Base-by-base conservation (phyloP, 2,888 invertebrate genomes). In the Eilema depressum region DNA sequence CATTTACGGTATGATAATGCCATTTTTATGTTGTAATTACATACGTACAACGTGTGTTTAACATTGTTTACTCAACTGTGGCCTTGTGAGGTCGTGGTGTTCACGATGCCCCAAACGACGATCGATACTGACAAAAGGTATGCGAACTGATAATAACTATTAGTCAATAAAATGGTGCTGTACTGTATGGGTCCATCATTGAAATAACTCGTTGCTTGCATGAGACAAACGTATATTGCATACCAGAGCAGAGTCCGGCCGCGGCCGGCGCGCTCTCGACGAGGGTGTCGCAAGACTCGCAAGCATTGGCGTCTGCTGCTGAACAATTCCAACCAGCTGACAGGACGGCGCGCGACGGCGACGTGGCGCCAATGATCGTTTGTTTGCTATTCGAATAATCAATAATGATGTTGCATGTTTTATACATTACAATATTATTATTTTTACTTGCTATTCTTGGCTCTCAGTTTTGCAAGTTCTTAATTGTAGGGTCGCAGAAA, bases 241-340 rank as follows among this genome's bases (percentile, higher is more conserved):
- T 90, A 88, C 89, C 88, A 80, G 84, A 85, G 85, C 89, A 84
- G 82, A 85, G 89, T 88, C 89, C 90, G 88, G 89, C 85, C 79
- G 77, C 78, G 77, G 76, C 63, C 78, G 77, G 78, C 78, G 75
- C 30, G 47, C 14, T 53, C 28, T 41, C 80, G 71, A 75, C 77
- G 74, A 79, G 76, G 81, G 84, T 94, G 93, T 93, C 91, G 94
- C 92, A 93, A 93, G 84, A 94, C 93, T 93, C 90, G 94, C 91
- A 93, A 93, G 81, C 86, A 81, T 83, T 89, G 90, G 90, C 91
- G 92, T 89, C 90, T 87, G 88, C 87, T 89, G 85, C 87, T 89
- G 85, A 86, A 83, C 83, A 87, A 90, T 92, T 91, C 86, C 85
- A 89, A 89, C 83, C 85, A 86, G 85, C 86, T 84, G 87, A 86